A percentile compares a stretch with the other conserved stretches of the same genome.
Evolutionary conservation across 2,888 invertebrate genomes (phyloP).

Genomic region (Mimas tiliae): DNA sequence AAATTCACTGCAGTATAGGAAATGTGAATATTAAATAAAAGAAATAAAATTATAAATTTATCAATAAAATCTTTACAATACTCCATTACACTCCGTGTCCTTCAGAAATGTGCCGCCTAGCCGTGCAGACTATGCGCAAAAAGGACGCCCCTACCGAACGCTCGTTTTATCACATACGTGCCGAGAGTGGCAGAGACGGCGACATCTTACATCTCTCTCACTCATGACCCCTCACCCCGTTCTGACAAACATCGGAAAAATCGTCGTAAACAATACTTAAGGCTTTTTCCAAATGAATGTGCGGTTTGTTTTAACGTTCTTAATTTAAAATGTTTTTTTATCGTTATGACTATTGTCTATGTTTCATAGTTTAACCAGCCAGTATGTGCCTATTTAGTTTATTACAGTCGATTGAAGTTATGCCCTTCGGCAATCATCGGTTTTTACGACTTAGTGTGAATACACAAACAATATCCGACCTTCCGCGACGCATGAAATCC

Average conservation of each 20-base stretch:
- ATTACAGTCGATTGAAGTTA: too few relatives aligned
- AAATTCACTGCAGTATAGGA: too few relatives aligned
- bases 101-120: conserved; percentile 80
- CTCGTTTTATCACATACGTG: conserved; percentile 78
- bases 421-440: too few relatives aligned
- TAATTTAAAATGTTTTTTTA: conserved; percentile 4
- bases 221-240: conserved; percentile 7
- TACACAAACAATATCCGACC: too few relatives aligned
- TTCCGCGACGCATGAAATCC: too few relatives aligned
- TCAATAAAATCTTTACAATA: conserved; percentile 27
- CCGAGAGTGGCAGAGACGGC: conserved; percentile 61
- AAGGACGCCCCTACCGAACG: conserved; percentile 78
- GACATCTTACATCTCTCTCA: neutral
- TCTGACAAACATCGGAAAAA: conserved; percentile 22
- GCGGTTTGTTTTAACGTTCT: conserved; percentile 9
- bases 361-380: neutral
- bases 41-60: neutral
- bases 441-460: too few relatives aligned
- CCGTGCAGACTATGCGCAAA: conserved; percentile 82
- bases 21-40: too few relatives aligned
- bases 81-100: conserved; percentile 54
- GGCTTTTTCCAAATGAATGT: conserved; percentile 9
- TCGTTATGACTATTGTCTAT: neutral
- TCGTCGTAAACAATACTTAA: conserved; percentile 16
- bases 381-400: too few relatives aligned